Evolutionary conservation across 2,797 vertebrate genomes (phyloP).

Genomic region (Odontamblyopus lacepedii): DNA sequence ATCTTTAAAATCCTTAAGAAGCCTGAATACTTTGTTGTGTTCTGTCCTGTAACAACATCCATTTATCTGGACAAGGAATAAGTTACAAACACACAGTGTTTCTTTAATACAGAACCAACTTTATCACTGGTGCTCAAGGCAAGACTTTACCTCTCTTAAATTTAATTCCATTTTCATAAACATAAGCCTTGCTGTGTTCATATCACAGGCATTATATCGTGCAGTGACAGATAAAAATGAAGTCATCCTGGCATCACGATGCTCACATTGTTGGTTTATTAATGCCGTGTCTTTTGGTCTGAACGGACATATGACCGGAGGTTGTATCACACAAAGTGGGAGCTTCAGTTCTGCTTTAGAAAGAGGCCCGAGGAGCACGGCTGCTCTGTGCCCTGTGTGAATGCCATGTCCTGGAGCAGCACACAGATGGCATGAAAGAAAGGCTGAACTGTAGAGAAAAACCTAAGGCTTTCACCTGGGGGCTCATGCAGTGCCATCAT

Average conservation of each 20-base stretch:
- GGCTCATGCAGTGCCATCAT: constrained; percentile 55
- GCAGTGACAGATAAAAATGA: constrained; percentile 25
- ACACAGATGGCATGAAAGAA: constrained; percentile 74
- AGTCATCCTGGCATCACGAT: constrained; percentile 16
- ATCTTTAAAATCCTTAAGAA: neutral
- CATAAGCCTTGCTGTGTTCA: too few species aligned
- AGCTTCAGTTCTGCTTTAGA: constrained; percentile 46
- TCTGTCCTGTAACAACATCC: neutral
- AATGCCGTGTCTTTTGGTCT: constrained; percentile 32
- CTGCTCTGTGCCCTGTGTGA: constrained; percentile 53
- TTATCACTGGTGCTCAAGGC: neutral
- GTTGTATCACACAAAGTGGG: constrained; percentile 43
- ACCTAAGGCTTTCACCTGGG: constrained; percentile 61
- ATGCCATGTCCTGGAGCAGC: constrained; percentile 65
- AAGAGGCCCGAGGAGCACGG: constrained; percentile 36
- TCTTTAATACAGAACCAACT: neutral
- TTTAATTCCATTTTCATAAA: neutral
- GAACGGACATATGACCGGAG: constrained; percentile 44
- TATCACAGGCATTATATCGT: neutral
- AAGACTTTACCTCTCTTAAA: neutral
- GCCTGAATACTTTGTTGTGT: neutral
- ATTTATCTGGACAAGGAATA: neutral
- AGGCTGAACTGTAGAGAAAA: constrained; percentile 56
- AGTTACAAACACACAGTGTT: neutral
- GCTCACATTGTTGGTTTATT: constrained; percentile 26